Base-by-base conservation (phyloP, 2,888 invertebrate species). In the Eumacrocentrus americanus region DNA sequence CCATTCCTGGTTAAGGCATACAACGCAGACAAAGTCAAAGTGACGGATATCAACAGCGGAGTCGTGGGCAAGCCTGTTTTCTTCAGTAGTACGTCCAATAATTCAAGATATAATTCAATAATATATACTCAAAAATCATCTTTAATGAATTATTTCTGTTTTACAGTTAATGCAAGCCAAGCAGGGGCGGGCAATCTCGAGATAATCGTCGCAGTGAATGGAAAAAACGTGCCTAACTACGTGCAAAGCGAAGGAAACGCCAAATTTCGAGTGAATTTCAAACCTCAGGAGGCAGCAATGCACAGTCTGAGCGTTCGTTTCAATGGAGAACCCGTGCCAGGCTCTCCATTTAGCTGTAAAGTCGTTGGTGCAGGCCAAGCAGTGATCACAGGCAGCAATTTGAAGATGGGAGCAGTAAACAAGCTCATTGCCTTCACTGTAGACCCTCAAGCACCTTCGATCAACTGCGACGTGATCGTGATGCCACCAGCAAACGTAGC, bases 161-260 rank as follows among this genome's bases (percentile, higher is more conserved):
- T 94, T 77, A 88, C 90, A 57, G 96, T 98, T 53, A 97, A 98
- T 81, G 98, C 97, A 5, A 94, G 94, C 64, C 91, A 95, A 81
- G 97, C 85, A 73, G 95, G 98, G 64, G 96, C 97, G 50, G 98
- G 98, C 20, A 98, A 98, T 82, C 84, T 98, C 76, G 98, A 98
- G 83, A 98, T 98, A 56, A 97, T 98, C 63, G 97, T 98, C 0
- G 95, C 97, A 0, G 96, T 97, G 1, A 94, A 92, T 73, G 95
- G 95, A 11, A 89, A 95, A 74, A 98, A 98, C 82, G 97, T 98
- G 12, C 98, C 98, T 7, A 98, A 98, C 83, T 98, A 95, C 80
- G 98, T 98, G 1, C 95, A 96, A 76, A 94, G 95, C 42, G 97
- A 98, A 83, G 97, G 97, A 38, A 97, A 97, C 80, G 98, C 97